These are phyloP conservation scores for Silurus asotus DNA, from an alignment of 2,113 vertebrate genomes.

Conservation along the genomic window DNA sequence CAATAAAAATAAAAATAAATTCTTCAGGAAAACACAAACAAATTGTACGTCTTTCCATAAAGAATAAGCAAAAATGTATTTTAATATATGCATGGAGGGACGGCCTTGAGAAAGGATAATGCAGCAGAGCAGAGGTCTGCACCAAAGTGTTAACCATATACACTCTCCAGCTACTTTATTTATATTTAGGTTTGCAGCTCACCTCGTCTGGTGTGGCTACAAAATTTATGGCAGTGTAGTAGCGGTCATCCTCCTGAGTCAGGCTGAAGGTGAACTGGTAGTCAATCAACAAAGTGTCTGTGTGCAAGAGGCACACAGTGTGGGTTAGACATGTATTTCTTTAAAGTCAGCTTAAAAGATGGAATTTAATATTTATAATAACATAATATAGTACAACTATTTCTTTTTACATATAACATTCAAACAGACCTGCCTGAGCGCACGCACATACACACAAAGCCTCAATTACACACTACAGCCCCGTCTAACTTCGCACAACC, in stretches of 20 bases:
- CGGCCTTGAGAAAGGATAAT: not conserved
- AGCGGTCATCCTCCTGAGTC: slow-evolving; percentile 96
- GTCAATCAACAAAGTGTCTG: slow-evolving; percentile 97
- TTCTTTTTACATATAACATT: not conserved
- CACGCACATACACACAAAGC: not conserved
- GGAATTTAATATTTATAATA: not conserved
- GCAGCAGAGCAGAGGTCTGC: not conserved
- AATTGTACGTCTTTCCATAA: not conserved
- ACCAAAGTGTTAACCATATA: not conserved
- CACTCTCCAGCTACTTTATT: not conserved
- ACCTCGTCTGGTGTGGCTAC: slow-evolving; percentile 98
- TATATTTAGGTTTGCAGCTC: slow-evolving; percentile 26
- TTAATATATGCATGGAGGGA: not conserved
- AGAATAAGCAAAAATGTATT: not conserved
- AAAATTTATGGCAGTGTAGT: slow-evolving; percentile 98
- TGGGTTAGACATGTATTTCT: too few species aligned
- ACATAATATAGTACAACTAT: too few species aligned
- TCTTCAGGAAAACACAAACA: not conserved
- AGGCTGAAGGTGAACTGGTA: slow-evolving; percentile 99
- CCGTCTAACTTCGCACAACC: not conserved
- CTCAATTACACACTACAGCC: not conserved
- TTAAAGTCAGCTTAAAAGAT: not conserved
- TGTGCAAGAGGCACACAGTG: not conserved
- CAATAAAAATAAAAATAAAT: not conserved
- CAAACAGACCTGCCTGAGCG: not conserved